A percentile compares a stretch with the other conserved stretches of the same genome.
Conservation (phyloP, 92 coral and sea anemone species). For the Epizoanthus stellaris region DNA sequence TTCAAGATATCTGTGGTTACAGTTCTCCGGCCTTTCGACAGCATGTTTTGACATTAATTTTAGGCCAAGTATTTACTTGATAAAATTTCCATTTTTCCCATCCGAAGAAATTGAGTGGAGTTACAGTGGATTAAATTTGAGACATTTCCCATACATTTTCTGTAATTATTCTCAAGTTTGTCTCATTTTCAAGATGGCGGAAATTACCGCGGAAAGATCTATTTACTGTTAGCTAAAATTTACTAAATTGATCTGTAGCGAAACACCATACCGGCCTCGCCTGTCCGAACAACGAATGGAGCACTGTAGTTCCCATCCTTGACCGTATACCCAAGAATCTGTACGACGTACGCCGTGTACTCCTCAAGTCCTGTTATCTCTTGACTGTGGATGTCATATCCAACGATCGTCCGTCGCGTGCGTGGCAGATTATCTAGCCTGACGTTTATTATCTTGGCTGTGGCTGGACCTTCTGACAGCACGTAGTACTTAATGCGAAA, state of each 20-base stretch:
- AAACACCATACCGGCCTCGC: conserved; percentile 8
- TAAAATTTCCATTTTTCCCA: no score
- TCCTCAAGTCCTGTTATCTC: conserved; percentile 53
- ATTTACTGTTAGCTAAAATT: no score
- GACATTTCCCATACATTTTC: no score
- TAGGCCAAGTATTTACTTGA: no score
- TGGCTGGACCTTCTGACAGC: conserved; percentile 7
- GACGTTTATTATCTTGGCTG: conserved; percentile 19
- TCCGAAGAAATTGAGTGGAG: no score
- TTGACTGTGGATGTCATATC: conserved; percentile 16
- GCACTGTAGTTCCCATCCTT: conserved; percentile 35
- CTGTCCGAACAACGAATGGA: conserved; percentile 30
- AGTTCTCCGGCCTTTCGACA: no score
- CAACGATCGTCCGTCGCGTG: conserved; percentile 20
- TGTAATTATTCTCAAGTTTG: no score
- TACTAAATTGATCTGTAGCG: not conserved
- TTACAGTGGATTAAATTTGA: no score
- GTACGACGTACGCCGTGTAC: conserved; percentile 42
- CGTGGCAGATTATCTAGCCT: not conserved
- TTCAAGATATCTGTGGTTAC: no score
- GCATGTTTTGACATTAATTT: no score
- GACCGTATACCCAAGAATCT: conserved; percentile 45
- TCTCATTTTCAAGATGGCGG: no score
- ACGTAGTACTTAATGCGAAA: conserved; percentile 35
- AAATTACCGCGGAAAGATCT: no score